A percentile compares a stretch with the other conserved stretches of the same genome.
phyloP scores from a whole-genome alignment of 2,113 vertebrate species.

The Sceloporus tristichus region DNA sequence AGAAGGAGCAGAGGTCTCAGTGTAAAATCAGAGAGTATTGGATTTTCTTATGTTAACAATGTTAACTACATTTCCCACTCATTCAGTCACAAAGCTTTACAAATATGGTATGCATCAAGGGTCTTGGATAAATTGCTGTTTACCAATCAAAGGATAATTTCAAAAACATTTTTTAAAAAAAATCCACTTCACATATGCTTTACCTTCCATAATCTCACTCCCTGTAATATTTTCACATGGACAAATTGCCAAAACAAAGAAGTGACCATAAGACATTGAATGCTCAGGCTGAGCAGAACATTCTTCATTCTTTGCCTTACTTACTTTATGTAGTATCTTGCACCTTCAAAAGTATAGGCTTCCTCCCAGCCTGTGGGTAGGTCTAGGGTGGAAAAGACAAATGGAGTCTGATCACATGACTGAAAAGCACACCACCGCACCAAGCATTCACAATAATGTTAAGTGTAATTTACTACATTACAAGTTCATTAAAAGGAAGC shows the following conservation, averaged over 20 bases:
- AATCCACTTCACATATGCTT: neutral
- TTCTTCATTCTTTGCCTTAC: conserved; percentile 64
- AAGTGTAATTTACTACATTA: neutral
- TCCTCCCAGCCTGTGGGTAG: conserved; percentile 98
- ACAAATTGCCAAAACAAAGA: neutral
- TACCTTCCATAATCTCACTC: neutral
- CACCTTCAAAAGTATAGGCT: conserved; percentile 97
- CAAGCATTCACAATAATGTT: neutral
- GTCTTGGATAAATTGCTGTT: neutral
- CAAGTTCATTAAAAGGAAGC: neutral
- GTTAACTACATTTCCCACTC: neutral
- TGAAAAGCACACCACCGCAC: conserved; percentile 41
- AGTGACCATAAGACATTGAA: neutral
- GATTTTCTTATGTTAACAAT: neutral
- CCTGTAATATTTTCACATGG: neutral
- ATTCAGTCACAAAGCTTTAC: neutral
- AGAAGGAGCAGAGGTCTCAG: neutral
- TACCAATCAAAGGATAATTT: neutral
- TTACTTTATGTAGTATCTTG: conserved; percentile 99
- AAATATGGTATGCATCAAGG: neutral
- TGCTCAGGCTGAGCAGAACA: conserved; percentile 15
- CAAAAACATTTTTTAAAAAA: neutral
- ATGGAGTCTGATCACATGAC: conserved; percentile 61
- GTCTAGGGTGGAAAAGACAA: conserved; percentile 78
- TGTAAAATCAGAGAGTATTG: neutral